Conservation (phyloP, 2,888 invertebrate genomes). For the Clitarchus hookeri region DNA sequence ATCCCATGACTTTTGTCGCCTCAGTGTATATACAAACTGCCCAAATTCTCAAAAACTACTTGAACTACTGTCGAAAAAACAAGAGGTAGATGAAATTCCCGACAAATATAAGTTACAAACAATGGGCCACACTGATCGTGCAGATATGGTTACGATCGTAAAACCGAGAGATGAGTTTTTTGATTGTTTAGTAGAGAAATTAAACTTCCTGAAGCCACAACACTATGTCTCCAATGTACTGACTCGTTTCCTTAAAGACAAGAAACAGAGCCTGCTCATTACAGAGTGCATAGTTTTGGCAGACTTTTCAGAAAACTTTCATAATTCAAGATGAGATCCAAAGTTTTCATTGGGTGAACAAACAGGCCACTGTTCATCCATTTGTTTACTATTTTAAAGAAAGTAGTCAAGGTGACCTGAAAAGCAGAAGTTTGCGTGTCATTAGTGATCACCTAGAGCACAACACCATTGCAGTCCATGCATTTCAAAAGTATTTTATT, state of each 20-base stretch:
- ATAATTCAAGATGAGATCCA: background rate
- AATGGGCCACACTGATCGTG: too few species aligned
- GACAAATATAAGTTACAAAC: conserved; percentile 22
- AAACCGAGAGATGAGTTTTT: conserved; percentile 17
- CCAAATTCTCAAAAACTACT: background rate
- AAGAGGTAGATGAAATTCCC: background rate
- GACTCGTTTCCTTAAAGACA: background rate
- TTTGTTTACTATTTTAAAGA: conserved; percentile 17
- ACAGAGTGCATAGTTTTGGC: conserved; percentile 16
- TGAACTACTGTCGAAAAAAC: background rate
- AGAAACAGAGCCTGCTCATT: too few species aligned
- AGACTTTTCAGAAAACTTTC: conserved; percentile 15
- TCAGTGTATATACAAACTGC: too few species aligned
- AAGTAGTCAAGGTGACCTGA: background rate
- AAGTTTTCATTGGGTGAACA: conserved; percentile 23
- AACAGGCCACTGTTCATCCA: background rate
- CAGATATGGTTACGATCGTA: background rate
- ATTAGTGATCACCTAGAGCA: background rate
- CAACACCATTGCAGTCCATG: conserved; percentile 17
- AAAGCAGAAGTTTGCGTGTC: background rate
- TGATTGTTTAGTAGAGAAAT: background rate
- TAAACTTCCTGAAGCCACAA: background rate
- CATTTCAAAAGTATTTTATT: conserved; percentile 17
- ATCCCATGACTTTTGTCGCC: too few species aligned
- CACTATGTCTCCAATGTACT: background rate